Conservation (phyloP, 2,113 vertebrate genomes). For the Amblyornis subalaris region DNA sequence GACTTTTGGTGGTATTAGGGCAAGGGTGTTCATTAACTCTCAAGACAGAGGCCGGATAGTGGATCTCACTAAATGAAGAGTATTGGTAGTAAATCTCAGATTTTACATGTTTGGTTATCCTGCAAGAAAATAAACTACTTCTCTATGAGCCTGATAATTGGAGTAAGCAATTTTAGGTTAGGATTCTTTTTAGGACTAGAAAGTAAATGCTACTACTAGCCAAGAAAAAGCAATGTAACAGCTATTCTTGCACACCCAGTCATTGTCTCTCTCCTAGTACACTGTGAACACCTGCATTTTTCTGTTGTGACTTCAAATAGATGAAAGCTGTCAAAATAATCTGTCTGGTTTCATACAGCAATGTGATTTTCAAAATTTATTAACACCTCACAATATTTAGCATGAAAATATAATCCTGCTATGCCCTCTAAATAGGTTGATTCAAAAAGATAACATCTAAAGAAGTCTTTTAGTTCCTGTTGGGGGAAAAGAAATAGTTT, state of each 20-base stretch:
- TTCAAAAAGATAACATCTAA: not conserved
- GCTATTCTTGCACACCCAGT: not conserved
- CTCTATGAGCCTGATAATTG: not conserved
- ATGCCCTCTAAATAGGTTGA: not conserved
- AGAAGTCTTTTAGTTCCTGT: not conserved
- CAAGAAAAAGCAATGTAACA: not conserved
- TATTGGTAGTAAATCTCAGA: not conserved
- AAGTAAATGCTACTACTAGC: not conserved
- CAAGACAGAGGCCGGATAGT: not conserved
- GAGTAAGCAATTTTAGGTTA: not conserved
- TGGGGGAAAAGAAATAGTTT: not conserved
- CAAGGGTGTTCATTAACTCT: not conserved
- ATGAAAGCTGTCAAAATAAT: not conserved
- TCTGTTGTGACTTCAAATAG: not conserved
- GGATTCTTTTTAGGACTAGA: not conserved
- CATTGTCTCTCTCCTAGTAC: accelerated
- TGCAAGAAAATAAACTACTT: not conserved
- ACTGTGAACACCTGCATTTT: not conserved
- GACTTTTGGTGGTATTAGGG: not conserved
- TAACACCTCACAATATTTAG: not conserved
- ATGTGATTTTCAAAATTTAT: not conserved
- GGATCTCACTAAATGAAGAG: not conserved
- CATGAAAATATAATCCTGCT: not conserved
- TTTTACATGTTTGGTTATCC: not conserved
- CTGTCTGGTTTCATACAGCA: not conserved